phyloP scores from a whole-genome alignment of 2,113 vertebrate species.

The Turdus rufiventris region DNA sequence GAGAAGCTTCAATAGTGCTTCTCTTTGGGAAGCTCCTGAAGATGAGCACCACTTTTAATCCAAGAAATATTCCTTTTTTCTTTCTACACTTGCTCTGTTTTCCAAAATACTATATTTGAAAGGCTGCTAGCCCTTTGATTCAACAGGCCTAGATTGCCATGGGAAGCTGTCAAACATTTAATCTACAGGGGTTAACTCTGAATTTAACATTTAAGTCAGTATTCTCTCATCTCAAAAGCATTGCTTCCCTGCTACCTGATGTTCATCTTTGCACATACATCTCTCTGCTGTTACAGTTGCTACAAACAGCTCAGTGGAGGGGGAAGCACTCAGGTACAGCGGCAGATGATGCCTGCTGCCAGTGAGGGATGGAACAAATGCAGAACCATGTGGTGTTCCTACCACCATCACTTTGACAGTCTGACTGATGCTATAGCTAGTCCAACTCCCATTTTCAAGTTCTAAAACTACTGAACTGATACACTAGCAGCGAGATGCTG shows the following conservation, averaged over 20 bases:
- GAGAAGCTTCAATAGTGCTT: neutral
- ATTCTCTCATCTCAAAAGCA: neutral
- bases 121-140: neutral
- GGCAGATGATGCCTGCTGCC: neutral
- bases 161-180: neutral
- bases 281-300: neutral
- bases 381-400: neutral
- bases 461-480: neutral
- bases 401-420: neutral
- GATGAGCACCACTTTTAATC: neutral
- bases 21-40: neutral
- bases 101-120: neutral
- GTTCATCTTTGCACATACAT: neutral
- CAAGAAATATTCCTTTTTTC: neutral
- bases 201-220: neutral
- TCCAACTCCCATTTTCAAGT: neutral
- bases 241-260: neutral
- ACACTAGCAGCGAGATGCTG: accelerated
- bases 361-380: neutral
- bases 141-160: neutral
- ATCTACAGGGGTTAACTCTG: neutral
- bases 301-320: neutral
- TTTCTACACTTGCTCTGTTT: neutral
- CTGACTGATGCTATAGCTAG: neutral
- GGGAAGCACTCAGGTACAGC: neutral